Evolutionary conservation across 2,888 invertebrate genomes (phyloP).

Genomic region (Epistrophella euchroma): DNA sequence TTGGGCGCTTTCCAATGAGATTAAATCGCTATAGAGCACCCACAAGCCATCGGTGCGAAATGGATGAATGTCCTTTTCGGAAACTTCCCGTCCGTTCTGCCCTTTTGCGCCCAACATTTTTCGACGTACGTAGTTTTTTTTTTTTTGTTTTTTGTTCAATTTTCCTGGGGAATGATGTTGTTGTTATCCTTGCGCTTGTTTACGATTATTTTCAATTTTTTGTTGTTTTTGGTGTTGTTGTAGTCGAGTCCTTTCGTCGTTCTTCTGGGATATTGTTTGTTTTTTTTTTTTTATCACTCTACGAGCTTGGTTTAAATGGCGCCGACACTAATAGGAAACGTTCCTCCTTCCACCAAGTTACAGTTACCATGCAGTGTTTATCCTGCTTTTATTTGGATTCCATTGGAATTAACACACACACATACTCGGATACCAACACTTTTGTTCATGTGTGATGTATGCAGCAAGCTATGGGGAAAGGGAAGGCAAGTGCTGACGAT

Average conservation of each 20-base stretch:
- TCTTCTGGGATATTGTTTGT: conserved; percentile 10
- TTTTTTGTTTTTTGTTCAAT: conserved; percentile 48
- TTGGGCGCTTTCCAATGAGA: conserved; percentile 83
- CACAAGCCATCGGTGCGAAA: conserved; percentile 81
- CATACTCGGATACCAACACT: background rate
- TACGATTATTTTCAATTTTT: conserved; percentile 66
- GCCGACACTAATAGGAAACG: conserved; percentile 38
- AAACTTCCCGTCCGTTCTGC: conserved; percentile 25
- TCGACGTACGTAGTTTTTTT: conserved; percentile 27
- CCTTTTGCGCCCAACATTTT: background rate
- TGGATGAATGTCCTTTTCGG: conserved; percentile 75
- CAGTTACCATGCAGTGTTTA: conserved; percentile 18
- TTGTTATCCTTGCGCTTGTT: conserved; percentile 74
- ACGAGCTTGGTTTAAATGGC: conserved; percentile 22
- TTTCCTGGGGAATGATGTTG: conserved; percentile 41
- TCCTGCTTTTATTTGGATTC: conserved; percentile 53
- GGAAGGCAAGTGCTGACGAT: conserved; percentile 26
- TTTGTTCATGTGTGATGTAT: conserved; percentile 15
- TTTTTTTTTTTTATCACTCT: conserved; percentile 63
- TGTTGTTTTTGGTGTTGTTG: conserved; percentile 18
- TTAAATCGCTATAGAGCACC: conserved; percentile 83
- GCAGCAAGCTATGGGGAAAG: background rate
- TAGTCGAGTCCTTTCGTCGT: conserved; percentile 24
- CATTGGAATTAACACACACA: conserved; percentile 53
- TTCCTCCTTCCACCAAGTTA: background rate